These are phyloP conservation scores for Malaclemys terrapin DNA, from an alignment of 2,113 vertebrate species.

Conservation along the genomic window DNA sequence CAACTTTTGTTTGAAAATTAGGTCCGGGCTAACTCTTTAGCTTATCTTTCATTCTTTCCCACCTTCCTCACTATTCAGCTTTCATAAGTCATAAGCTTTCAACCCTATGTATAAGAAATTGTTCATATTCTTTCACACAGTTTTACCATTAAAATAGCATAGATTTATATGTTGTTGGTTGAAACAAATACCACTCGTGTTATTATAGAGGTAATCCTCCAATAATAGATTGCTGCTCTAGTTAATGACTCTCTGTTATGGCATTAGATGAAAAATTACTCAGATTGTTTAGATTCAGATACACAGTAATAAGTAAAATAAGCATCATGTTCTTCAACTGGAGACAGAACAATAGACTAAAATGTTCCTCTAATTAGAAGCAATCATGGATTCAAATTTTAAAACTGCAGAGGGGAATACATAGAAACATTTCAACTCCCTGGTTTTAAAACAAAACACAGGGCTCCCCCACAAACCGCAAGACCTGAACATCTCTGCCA, in stretches of 20 bases:
- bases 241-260: not conserved
- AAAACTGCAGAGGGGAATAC: not conserved
- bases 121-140: not conserved
- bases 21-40: not conserved
- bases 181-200: not conserved
- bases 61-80: not conserved
- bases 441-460: conserved; percentile 25
- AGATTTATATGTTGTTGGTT: not conserved
- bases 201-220: conserved; percentile 4
- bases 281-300: not conserved
- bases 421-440: conserved; percentile 13
- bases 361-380: conserved; percentile 38
- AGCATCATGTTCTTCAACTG: not conserved
- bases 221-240: not conserved
- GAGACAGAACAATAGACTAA: not conserved
- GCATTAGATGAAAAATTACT: not conserved
- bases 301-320: conserved; percentile 25
- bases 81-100: conserved; percentile 12
- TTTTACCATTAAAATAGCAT: not conserved
- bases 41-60: not conserved
- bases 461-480: not conserved
- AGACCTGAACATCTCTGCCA: not conserved
- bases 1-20: not conserved
- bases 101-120: not conserved
- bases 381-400: not conserved